These are phyloP conservation scores for Tympanoctomys barrerae DNA, from an alignment of 2,797 vertebrate genomes.

Conservation along the genomic window DNA sequence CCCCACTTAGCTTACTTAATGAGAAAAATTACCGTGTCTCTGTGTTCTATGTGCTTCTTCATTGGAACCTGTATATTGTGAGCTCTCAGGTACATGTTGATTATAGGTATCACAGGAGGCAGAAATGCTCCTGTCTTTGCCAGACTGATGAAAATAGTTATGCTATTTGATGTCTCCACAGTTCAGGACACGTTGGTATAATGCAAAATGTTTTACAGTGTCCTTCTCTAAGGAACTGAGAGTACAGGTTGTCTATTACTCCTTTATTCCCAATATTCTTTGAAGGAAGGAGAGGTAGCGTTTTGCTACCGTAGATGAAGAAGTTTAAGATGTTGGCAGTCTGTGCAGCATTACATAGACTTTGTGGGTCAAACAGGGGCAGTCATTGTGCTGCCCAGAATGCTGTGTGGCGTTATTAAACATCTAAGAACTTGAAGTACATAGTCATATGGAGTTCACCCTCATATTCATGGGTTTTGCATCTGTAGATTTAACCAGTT, in stretches of 20 bases:
- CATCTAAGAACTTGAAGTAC: background rate
- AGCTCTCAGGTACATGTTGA: fast-evolving
- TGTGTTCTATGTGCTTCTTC: background rate
- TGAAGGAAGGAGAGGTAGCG: background rate
- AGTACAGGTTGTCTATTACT: background rate
- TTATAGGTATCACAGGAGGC: background rate
- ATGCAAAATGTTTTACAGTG: fast-evolving
- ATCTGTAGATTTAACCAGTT: background rate
- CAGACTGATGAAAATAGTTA: background rate
- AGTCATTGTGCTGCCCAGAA: background rate
- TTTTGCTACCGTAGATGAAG: background rate
- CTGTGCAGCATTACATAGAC: background rate
- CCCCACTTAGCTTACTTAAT: background rate
- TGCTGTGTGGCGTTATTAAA: no score
- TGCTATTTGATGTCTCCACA: fast-evolving
- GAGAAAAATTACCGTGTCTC: background rate
- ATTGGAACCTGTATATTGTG: background rate
- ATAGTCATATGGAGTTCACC: background rate
- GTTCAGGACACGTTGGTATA: fast-evolving
- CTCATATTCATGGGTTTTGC: background rate
- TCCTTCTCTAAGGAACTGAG: background rate
- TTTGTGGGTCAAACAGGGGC: background rate
- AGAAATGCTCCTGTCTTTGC: background rate
- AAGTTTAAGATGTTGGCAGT: background rate
- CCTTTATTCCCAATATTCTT: background rate